Conservation (phyloP, 1,140 invertebrate genomes). For the Ridgeia piscesae region DNA sequence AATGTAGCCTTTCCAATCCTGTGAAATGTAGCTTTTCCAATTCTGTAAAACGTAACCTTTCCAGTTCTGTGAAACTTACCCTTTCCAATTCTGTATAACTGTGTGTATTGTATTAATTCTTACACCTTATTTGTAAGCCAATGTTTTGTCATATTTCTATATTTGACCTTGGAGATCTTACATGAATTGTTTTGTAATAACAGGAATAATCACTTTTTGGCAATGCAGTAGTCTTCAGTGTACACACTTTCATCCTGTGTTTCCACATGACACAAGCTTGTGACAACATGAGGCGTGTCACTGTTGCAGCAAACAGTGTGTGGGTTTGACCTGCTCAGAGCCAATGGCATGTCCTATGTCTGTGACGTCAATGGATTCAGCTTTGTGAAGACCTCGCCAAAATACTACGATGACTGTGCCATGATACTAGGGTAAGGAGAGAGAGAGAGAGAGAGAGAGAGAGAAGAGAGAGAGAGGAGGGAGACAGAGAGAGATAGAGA, state of each 20-base stretch:
- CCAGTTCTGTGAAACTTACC: background rate
- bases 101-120: background rate
- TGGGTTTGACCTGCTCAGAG: conserved; percentile 96
- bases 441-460: no score
- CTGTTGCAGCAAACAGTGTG: conserved; percentile 87
- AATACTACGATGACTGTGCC: conserved; percentile 99
- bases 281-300: background rate
- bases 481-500: no score
- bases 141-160: background rate
- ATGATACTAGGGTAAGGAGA: conserved; percentile 79
- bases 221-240: background rate
- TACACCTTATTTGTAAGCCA: background rate
- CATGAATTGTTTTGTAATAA: no score
- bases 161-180: no score
- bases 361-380: conserved; percentile 99
- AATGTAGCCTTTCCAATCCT: background rate
- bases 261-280: background rate
- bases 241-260: background rate
- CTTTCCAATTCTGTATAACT: background rate
- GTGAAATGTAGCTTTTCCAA: background rate
- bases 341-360: conserved; percentile 97
- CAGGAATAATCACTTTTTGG: no score
- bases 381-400: conserved; percentile 99
- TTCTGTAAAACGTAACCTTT: background rate
- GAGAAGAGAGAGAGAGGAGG: no score